Evolutionary conservation across 2,797 vertebrate species (phyloP).

Genomic region (Hemitrygon akajei): DNA sequence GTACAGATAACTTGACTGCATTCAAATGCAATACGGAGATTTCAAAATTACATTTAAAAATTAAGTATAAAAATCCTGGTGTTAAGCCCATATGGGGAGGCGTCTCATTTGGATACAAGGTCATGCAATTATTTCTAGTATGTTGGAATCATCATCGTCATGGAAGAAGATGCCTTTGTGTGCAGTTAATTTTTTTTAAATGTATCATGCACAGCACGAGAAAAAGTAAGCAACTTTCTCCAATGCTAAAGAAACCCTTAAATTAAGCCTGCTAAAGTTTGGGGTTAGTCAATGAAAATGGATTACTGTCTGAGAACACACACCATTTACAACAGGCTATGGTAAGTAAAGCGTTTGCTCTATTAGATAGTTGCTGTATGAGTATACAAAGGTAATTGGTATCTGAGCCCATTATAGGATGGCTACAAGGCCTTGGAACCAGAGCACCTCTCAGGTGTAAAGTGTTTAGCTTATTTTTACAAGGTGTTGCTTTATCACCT

Average conservation of each 20-base stretch:
- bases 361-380: background rate
- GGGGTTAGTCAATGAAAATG: background rate
- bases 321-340: background rate
- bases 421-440: background rate
- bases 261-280: background rate
- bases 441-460: too few species aligned
- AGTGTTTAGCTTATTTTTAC: background rate
- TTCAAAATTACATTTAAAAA: background rate
- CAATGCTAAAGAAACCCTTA: background rate
- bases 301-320: background rate
- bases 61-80: background rate
- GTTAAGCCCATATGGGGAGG: background rate
- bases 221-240: background rate
- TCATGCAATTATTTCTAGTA: background rate
- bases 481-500: background rate
- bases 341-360: background rate
- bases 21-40: background rate
- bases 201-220: background rate
- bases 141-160: background rate
- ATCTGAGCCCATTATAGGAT: background rate
- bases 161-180: background rate
- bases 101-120: background rate
- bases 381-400: background rate
- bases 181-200: background rate
- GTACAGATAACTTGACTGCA: background rate